These are phyloP conservation scores for Venusia cambrica DNA, from an alignment of 2,888 invertebrate genomes.

Conservation along the genomic window DNA sequence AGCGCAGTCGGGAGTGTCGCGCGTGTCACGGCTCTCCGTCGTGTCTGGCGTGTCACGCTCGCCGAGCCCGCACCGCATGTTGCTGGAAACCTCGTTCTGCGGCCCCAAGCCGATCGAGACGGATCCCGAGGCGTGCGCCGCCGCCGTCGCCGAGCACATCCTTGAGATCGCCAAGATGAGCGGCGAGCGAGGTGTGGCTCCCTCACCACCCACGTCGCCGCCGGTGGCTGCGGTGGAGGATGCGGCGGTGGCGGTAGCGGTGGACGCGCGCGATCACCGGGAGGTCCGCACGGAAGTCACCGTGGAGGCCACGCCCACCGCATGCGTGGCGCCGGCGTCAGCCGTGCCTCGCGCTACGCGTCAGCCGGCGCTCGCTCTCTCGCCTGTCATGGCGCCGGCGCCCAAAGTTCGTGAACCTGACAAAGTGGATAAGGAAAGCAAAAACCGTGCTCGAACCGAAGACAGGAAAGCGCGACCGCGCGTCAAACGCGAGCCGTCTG, in stretches of 20 bases:
- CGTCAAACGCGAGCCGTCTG: conserved; percentile 52
- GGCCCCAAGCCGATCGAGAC: conserved; percentile 87
- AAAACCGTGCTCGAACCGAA: conserved; percentile 52
- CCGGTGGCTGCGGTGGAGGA: conserved; percentile 38
- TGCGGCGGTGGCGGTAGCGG: conserved; percentile 27
- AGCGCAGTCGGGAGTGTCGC: conserved; percentile 69
- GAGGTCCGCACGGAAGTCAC: conserved; percentile 64
- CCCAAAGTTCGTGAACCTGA: conserved; percentile 30
- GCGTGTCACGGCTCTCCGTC: conserved; percentile 63
- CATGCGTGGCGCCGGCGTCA: conserved; percentile 13
- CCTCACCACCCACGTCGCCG: conserved; percentile 28
- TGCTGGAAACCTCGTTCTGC: conserved; percentile 94
- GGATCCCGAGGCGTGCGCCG: conserved; percentile 72
- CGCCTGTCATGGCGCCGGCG: conserved; percentile 13
- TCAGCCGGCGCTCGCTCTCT: conserved; percentile 25
- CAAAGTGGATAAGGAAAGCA: conserved; percentile 54
- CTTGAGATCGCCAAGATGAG: conserved; percentile 62
- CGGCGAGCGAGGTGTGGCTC: conserved; percentile 17
- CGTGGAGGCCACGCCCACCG: conserved; percentile 43
- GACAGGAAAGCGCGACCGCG: conserved; percentile 55
- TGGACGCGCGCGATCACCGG: conserved; percentile 56
- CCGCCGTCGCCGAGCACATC: conserved; percentile 67
- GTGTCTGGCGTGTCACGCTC: conserved; percentile 84
- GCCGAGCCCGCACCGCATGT: conserved; percentile 94
- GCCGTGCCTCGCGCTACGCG: conserved; percentile 24